phyloP scores from a whole-genome alignment of 2,113 vertebrate genomes.

The Genyomyrus donnyi region DNA sequence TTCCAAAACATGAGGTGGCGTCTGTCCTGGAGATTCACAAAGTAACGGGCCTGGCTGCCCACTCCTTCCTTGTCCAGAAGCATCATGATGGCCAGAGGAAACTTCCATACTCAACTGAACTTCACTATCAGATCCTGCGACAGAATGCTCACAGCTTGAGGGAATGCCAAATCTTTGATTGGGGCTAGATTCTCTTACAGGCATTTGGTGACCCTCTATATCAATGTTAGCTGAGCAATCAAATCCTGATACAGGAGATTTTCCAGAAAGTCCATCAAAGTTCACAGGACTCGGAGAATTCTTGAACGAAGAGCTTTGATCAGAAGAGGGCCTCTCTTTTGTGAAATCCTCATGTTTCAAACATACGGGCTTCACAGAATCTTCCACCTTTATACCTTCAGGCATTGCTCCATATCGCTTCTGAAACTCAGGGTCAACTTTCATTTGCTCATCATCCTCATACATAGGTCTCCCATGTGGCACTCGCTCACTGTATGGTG shows the following conservation, averaged over 20 bases:
- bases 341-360: constrained; percentile 36
- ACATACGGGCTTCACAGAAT: constrained; percentile 51
- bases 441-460: constrained; percentile 67
- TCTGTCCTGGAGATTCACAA: constrained; percentile 52
- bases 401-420: constrained; percentile 63
- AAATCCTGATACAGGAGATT: constrained; percentile 42
- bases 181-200: constrained; percentile 48
- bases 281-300: constrained; percentile 55
- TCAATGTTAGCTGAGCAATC: constrained; percentile 42
- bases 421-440: constrained; percentile 68
- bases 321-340: constrained; percentile 40
- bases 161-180: constrained; percentile 60
- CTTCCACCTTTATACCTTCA: constrained; percentile 66
- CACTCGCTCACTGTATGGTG: constrained; percentile 62
- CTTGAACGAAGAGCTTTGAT: constrained; percentile 35
- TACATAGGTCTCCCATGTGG: constrained; percentile 59
- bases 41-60: constrained; percentile 27
- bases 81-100: constrained; percentile 20
- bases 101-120: constrained; percentile 20
- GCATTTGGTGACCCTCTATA: constrained; percentile 44
- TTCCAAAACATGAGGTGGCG: constrained; percentile 48
- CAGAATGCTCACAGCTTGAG: constrained; percentile 55
- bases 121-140: constrained; percentile 42
- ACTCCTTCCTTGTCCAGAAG: constrained; percentile 23
- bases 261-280: constrained; percentile 62